These are phyloP conservation scores for Phoxinus dragarum DNA, from an alignment of 2,797 vertebrate species.

Conservation along the genomic window DNA sequence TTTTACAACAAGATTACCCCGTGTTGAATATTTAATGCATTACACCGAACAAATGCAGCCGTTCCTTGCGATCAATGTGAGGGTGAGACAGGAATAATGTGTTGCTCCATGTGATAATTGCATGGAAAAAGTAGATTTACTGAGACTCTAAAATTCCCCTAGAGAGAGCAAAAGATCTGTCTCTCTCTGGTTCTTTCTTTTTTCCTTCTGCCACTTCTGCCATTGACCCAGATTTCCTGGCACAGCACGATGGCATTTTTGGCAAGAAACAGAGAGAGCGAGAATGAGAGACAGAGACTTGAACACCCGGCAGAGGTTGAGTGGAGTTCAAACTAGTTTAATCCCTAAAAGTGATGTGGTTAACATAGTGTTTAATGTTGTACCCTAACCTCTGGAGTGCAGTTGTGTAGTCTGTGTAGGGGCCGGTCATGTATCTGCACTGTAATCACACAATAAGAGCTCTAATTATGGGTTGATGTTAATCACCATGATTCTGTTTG, in stretches of 20 bases:
- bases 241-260: conserved; percentile 30
- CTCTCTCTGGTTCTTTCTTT: conserved; percentile 6
- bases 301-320: conserved; percentile 1
- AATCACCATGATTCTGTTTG: conserved; percentile 31
- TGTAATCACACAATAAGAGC: conserved; percentile 24
- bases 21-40: not conserved
- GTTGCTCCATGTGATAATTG: conserved; percentile 2
- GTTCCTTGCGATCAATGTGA: not conserved
- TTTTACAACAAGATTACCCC: not conserved
- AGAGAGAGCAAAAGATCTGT: not conserved
- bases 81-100: not conserved
- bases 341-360: conserved; percentile 12
- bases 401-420: not conserved
- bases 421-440: not conserved
- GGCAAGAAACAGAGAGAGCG: conserved; percentile 18
- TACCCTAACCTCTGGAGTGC: not conserved
- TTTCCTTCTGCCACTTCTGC: conserved; percentile 16
- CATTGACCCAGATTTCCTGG: conserved; percentile 50
- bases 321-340: conserved; percentile 17
- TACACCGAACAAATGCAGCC: not conserved
- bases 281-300: not conserved
- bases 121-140: conserved; percentile 2
- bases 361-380: conserved; percentile 7
- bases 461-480: conserved; percentile 16
- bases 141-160: not conserved